Percentiles rank a stretch among this genome's conserved stretches.
phyloP scores from a whole-genome alignment of 2,888 invertebrate species.

The Eupelmus urozonus region DNA sequence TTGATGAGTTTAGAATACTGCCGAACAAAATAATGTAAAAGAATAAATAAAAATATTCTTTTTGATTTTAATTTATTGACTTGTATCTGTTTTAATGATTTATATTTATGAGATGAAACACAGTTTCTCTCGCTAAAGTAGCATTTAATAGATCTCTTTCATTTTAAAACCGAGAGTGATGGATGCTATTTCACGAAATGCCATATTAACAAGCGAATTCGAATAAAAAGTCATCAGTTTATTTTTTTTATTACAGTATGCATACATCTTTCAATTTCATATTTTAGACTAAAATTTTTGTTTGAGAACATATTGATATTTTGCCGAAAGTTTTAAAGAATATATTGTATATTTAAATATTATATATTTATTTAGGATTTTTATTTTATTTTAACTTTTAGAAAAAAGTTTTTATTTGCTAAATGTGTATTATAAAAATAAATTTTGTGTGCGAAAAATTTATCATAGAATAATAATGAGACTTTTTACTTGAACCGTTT shows the following conservation, averaged over 20 bases:
- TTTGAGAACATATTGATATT: too few species aligned
- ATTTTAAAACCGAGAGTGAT: too few species aligned
- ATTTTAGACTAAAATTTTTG: too few species aligned
- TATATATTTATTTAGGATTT: too few species aligned
- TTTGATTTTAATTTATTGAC: slow-evolving; percentile 36
- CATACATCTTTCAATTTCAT: too few species aligned
- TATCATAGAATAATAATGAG: background rate
- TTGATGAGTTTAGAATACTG: slow-evolving; percentile 8
- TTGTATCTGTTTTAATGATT: background rate
- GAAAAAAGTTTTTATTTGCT: too few species aligned
- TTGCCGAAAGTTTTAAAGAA: too few species aligned
- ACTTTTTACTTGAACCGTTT: background rate
- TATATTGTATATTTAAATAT: too few species aligned
- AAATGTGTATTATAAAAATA: too few species aligned
- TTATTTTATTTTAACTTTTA: too few species aligned
- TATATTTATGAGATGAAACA: slow-evolving; percentile 27
- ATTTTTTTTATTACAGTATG: too few species aligned
- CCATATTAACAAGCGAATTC: background rate
- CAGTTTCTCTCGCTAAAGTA: slow-evolving; percentile 2
- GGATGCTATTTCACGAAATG: slow-evolving; percentile 1
- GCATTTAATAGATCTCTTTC: slow-evolving; percentile 40
- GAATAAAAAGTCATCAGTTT: background rate
- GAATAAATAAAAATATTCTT: slow-evolving; percentile 5
- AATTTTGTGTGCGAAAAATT: too few species aligned
- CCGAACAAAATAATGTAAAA: background rate